Evolutionary conservation across 2,113 vertebrate genomes (phyloP), one percentile per base, ranked within the genome.

Genomic region (Pteropus alecto): DNA sequence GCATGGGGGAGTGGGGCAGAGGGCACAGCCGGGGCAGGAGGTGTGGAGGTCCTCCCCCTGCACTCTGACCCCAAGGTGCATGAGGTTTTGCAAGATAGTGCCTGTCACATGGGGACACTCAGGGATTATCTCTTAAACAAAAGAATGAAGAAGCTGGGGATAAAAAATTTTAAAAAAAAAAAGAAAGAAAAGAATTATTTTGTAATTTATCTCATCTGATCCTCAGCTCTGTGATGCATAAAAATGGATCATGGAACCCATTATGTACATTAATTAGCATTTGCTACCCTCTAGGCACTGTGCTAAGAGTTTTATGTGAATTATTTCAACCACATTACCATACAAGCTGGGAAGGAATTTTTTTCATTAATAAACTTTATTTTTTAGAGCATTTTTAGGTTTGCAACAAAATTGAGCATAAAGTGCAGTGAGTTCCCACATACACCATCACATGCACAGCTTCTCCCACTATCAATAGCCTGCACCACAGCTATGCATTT

Each of bases 361-460:
- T 87, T 92, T 48, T 6, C 81, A 88, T 43, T 41, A 56, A 33
- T 70, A 95, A 71, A 35, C 5, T 48, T 76, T 81, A 73, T 28
- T 43, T 70, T 63, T 74, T 7, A 70, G 71, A n/a, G 26, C 8
- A 58, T 43, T 73, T 71, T 83, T 60, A 91, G 76, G 30, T 35
- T 79, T 35, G 18, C 15, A 4, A 26, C n/a, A 78, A 70, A 83
- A 90, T 13, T 48, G 28, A 63, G 73, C 33, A 19, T 19, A 21
- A 33, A 35, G 30, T 28, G n/a, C 22, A 43, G 21, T 46, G 73
- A 65, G 21, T 41, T 28, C 48, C 26, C 79, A 21, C 7, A 2
- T 12, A 2, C 2, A 5, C 7, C 7, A 0, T n/a, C 61, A 22
- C 0, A 5, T 2, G 22, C 18, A n/a, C 8, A 7, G 9, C 13